phyloP scores from a whole-genome alignment of 2,797 vertebrate genomes.

The Selene dorsalis region DNA sequence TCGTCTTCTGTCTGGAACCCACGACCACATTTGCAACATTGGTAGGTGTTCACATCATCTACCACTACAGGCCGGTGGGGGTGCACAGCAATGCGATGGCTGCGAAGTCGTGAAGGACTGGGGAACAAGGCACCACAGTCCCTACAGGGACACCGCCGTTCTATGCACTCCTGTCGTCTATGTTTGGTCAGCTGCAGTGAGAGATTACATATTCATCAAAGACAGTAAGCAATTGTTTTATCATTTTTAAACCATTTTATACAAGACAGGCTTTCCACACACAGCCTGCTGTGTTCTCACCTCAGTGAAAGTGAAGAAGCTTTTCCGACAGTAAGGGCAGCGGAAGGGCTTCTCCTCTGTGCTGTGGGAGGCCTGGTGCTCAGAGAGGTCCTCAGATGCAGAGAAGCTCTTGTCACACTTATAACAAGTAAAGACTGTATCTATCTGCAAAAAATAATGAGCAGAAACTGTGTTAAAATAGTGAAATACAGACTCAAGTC shows the following conservation, averaged over 20 bases:
- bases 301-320: slow-evolving; percentile 83
- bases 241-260: neutral
- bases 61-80: slow-evolving; percentile 44
- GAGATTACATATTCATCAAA: slow-evolving; percentile 23
- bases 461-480: neutral
- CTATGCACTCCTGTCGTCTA: slow-evolving; percentile 80
- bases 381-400: slow-evolving; percentile 84
- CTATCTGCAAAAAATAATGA: slow-evolving; percentile 63
- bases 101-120: slow-evolving; percentile 79
- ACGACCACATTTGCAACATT: slow-evolving; percentile 81
- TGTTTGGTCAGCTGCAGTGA: slow-evolving; percentile 82
- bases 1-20: slow-evolving; percentile 80
- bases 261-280: neutral
- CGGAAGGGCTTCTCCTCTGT: slow-evolving; percentile 83
- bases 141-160: slow-evolving; percentile 79
- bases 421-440: slow-evolving; percentile 88
- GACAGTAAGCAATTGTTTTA: neutral
- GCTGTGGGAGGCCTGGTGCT: slow-evolving; percentile 84
- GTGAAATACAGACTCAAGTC: neutral
- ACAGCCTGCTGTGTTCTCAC: slow-evolving; percentile 60
- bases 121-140: slow-evolving; percentile 83
- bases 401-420: slow-evolving; percentile 85
- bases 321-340: slow-evolving; percentile 79
- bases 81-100: slow-evolving; percentile 82
- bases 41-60: slow-evolving; percentile 72